Conservation (phyloP, 37 sponge, comb jelly and placozoan genomes). For the Diacarnus erythraeanus region DNA sequence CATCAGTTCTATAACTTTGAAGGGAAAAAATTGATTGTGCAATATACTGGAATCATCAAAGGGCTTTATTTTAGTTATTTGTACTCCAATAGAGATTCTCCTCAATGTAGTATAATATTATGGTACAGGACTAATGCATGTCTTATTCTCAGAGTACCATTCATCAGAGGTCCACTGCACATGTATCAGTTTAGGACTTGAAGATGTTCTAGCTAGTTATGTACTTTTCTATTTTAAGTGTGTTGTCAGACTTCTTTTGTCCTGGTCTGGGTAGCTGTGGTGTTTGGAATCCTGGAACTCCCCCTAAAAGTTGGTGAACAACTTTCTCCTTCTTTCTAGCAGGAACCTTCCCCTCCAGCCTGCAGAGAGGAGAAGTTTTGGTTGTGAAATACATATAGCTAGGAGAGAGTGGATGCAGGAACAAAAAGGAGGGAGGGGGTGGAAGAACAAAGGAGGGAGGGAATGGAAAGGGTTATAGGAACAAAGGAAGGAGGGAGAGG, state of each 20-base stretch:
- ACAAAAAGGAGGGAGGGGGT: background rate
- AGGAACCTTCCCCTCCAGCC: conserved; percentile 60
- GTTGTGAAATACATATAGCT: background rate
- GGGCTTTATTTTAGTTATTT: too few species aligned
- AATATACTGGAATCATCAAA: too few species aligned
- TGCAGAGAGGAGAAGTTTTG: background rate
- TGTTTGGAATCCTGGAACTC: conserved; percentile 27
- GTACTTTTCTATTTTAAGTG: conserved; percentile 66
- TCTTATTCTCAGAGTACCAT: too few species aligned
- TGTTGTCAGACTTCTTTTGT: conserved; percentile 18
- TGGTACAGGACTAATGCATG: too few species aligned
- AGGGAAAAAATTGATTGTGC: too few species aligned
- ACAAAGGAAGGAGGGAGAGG: background rate
- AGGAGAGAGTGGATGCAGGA: too few species aligned
- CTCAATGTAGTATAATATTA: too few species aligned
- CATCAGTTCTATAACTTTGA: too few species aligned
- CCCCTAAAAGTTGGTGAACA: conserved; percentile 15
- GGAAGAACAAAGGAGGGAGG: background rate
- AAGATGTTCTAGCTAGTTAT: too few species aligned
- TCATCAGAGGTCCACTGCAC: background rate
- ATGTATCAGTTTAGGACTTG: background rate
- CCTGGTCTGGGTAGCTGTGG: conserved; percentile 52
- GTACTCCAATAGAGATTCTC: too few species aligned
- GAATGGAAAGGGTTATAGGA: background rate
- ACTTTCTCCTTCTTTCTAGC: background rate